Percentiles rank a stretch among this genome's conserved stretches.
These are phyloP conservation scores for Myrmophylax atrothorax DNA, from an alignment of 2,113 vertebrate species.

Conservation along the genomic window DNA sequence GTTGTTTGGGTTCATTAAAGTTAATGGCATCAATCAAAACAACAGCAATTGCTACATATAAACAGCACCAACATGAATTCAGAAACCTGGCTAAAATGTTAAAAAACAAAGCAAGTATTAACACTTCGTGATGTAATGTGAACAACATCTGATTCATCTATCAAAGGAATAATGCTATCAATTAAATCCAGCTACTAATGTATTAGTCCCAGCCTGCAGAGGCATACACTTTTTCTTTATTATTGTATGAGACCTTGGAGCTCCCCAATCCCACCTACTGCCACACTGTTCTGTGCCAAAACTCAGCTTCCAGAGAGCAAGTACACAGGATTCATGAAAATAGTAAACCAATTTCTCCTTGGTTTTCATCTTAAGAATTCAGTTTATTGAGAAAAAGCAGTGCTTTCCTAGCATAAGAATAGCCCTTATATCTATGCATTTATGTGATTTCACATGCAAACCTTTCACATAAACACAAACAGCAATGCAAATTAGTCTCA, in stretches of 20 bases:
- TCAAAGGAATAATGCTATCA: not conserved
- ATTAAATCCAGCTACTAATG: not conserved
- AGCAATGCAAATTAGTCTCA: not conserved
- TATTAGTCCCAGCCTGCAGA: not conserved
- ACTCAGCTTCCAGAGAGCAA: not conserved
- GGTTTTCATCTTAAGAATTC: not conserved
- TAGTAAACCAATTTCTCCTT: not conserved
- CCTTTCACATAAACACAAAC: not conserved
- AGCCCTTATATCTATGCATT: not conserved
- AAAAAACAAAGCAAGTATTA: not conserved
- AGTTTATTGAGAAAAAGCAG: not conserved
- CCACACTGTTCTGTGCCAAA: not conserved
- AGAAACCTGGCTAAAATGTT: not conserved
- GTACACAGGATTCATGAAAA: not conserved
- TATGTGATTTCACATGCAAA: not conserved
- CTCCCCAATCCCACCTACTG: not conserved
- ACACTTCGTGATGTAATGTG: not conserved
- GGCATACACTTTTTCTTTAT: not conserved
- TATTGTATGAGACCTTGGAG: not conserved
- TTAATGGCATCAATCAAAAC: not conserved
- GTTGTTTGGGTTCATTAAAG: not conserved
- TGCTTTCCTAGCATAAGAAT: not conserved
- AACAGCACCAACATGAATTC: not conserved
- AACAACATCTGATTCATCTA: not conserved
- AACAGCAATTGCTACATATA: not conserved